Evolutionary conservation across 2,113 vertebrate species (phyloP).

Genomic region (Calcarius ornatus): DNA sequence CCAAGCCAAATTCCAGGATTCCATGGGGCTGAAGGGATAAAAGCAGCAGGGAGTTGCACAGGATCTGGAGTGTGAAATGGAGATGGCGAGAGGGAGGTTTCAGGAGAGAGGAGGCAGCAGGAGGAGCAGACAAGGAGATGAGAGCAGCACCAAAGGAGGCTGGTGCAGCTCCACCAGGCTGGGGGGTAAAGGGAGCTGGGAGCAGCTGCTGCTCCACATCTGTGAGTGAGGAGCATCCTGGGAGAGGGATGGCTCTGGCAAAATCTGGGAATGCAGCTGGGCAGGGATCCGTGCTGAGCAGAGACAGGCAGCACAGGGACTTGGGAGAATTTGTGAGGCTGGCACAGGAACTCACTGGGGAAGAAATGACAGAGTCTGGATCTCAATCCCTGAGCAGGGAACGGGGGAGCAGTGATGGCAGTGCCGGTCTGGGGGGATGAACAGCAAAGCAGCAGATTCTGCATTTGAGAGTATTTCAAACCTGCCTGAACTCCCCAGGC

Average conservation of each 20-base stretch:
- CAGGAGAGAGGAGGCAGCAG: not conserved
- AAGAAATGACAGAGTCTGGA: not conserved
- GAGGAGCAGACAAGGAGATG: not conserved
- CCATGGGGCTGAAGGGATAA: fast-evolving
- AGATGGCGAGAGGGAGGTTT: not conserved
- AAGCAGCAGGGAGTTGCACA: fast-evolving
- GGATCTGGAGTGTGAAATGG: not conserved
- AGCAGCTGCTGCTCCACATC: not conserved
- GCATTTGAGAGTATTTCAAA: not conserved
- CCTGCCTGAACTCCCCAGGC: not conserved
- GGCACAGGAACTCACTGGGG: not conserved
- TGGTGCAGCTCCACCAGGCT: not conserved
- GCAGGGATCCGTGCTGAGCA: not conserved
- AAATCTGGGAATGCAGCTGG: not conserved
- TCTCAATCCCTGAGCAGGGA: not conserved
- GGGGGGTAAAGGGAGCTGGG: not conserved
- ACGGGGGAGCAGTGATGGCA: fast-evolving
- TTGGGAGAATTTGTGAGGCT: not conserved
- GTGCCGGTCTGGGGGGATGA: fast-evolving
- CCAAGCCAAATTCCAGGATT: not conserved
- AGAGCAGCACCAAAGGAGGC: not conserved
- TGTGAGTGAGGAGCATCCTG: not conserved
- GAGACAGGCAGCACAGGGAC: not conserved
- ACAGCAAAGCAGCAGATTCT: not conserved
- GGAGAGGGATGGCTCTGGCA: not conserved